phyloP scores from a whole-genome alignment of 2,113 vertebrate genomes.

The Nycticebus coucang region DNA sequence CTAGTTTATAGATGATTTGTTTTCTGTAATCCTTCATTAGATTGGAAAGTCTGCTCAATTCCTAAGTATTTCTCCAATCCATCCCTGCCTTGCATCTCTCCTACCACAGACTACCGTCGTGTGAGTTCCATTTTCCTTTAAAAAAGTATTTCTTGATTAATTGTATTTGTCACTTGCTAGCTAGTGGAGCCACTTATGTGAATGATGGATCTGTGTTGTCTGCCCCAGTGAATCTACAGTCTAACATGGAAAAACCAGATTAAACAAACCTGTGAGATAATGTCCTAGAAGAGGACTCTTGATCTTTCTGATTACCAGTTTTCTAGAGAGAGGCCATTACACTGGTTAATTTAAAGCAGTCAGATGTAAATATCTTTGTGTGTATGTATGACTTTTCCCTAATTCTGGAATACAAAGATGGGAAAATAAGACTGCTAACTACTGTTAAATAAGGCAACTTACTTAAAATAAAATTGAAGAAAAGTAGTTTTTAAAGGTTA shows the following conservation, averaged over 20 bases:
- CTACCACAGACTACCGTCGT: not conserved
- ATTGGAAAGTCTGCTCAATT: not conserved
- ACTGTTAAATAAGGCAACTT: not conserved
- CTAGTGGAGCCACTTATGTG: not conserved
- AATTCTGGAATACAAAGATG: not conserved
- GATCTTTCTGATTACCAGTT: not conserved
- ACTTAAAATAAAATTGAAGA: not conserved
- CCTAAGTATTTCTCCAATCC: not conserved
- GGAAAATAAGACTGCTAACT: not conserved
- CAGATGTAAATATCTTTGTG: not conserved
- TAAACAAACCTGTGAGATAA: not conserved
- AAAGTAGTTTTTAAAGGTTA: not conserved
- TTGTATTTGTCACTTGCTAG: not conserved
- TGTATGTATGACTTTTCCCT: not conserved
- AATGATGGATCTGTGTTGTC: not conserved
- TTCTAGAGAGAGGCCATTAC: not conserved
- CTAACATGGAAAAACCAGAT: not conserved
- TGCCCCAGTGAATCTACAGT: not conserved
- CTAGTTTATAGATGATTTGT: not conserved
- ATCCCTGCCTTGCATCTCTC: not conserved
- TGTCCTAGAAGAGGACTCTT: not conserved
- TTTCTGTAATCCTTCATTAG: not conserved
- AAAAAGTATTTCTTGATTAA: not conserved
- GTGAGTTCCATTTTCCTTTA: not conserved
- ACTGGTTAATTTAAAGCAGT: not conserved